phyloP scores from a whole-genome alignment of 1,140 invertebrate species.

The Chironomus tepperi region DNA sequence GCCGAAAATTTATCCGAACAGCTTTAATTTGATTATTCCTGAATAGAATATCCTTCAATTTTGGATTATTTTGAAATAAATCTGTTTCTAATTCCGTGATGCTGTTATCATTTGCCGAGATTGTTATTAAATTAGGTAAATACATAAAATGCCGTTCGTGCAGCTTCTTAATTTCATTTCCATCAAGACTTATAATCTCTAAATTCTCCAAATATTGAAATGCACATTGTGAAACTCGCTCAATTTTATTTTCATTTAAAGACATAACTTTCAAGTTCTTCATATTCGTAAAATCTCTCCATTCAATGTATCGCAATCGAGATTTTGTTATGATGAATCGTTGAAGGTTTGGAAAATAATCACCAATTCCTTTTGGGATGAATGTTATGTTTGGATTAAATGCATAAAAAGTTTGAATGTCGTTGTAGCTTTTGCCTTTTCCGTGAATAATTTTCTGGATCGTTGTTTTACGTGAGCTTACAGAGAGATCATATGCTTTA shows the following conservation, averaged over 20 bases:
- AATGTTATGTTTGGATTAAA: background rate
- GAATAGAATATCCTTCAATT: background rate
- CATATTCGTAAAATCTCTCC: background rate
- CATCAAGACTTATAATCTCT: background rate
- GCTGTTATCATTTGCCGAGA: background rate
- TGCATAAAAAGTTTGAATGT: background rate
- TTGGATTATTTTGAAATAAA: background rate
- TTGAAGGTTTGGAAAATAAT: background rate
- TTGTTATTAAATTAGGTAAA: background rate
- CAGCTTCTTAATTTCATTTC: background rate
- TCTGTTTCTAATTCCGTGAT: background rate
- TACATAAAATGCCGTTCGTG: background rate
- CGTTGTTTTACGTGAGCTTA: too few relatives aligned
- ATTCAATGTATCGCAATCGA: background rate
- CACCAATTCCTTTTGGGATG: background rate
- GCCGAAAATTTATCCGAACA: too few relatives aligned
- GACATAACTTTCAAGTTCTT: background rate
- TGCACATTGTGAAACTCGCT: background rate
- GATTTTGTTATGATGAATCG: background rate
- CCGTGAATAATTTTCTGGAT: too few relatives aligned
- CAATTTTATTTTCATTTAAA: background rate
- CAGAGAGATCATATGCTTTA: too few relatives aligned
- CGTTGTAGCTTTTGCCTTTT: background rate
- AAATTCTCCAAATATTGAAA: background rate
- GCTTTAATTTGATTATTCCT: background rate